These are phyloP conservation scores for Aptenodytes patagonicus DNA, from an alignment of 2,113 vertebrate species.

Conservation along the genomic window DNA sequence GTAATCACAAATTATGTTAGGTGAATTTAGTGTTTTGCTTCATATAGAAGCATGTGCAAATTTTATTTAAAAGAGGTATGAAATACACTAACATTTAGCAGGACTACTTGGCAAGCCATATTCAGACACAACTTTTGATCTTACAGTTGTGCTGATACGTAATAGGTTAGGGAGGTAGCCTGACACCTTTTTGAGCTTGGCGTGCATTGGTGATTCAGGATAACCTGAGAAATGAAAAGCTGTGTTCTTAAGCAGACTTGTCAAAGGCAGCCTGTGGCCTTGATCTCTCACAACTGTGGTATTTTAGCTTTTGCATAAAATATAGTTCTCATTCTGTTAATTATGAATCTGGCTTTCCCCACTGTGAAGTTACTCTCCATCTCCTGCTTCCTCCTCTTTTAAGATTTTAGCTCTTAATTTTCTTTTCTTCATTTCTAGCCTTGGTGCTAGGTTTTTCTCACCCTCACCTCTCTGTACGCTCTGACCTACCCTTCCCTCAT, in stretches of 20 bases:
- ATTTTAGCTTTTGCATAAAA: neutral
- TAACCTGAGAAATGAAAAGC: neutral
- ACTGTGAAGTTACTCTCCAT: neutral
- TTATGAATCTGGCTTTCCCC: neutral
- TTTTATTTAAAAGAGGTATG: neutral
- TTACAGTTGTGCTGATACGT: neutral
- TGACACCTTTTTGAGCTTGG: neutral
- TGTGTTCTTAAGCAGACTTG: neutral
- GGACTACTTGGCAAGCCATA: neutral
- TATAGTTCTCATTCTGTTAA: neutral
- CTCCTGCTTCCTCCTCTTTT: neutral
- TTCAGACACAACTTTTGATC: neutral
- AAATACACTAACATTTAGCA: neutral
- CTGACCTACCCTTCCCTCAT: neutral
- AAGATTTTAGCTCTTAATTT: neutral
- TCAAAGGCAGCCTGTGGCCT: neutral
- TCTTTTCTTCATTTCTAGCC: neutral
- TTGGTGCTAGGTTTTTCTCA: neutral
- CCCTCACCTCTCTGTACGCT: neutral
- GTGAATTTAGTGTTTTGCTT: neutral
- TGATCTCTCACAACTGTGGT: neutral
- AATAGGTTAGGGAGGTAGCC: neutral
- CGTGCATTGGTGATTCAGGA: neutral
- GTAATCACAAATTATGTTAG: neutral
- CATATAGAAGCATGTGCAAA: neutral